phyloP scores from a whole-genome alignment of 2,113 vertebrate genomes.

The Naja naja region DNA sequence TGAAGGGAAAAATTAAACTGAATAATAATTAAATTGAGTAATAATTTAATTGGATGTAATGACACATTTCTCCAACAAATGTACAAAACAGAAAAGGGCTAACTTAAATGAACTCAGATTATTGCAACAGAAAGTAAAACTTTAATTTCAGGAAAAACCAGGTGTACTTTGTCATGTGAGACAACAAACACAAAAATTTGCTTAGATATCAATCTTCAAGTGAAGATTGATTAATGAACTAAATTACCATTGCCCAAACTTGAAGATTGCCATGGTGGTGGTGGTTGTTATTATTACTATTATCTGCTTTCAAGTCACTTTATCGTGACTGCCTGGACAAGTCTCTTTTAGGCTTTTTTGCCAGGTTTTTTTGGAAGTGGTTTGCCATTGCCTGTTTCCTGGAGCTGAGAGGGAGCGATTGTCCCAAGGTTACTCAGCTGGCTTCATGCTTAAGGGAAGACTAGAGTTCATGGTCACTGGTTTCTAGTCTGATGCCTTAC shows the following conservation, averaged over 20 bases:
- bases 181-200: background rate
- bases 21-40: background rate
- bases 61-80: background rate
- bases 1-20: background rate
- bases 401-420: background rate
- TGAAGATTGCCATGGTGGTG: background rate
- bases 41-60: background rate
- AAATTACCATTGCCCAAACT: background rate
- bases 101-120: background rate
- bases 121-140: background rate
- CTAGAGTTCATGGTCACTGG: background rate
- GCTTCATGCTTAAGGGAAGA: background rate
- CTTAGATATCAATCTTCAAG: background rate
- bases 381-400: background rate
- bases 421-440: background rate
- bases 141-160: background rate
- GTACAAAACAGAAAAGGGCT: background rate
- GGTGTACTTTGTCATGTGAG: background rate
- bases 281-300: rapidly evolving
- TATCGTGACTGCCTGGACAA: background rate
- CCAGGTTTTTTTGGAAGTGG: background rate
- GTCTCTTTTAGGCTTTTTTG: background rate
- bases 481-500: background rate
- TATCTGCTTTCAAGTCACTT: background rate
- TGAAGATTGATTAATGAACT: background rate